These are phyloP conservation scores for Gonatopus flavifemur DNA, from an alignment of 1,140 invertebrate genomes.

Conservation along the genomic window DNA sequence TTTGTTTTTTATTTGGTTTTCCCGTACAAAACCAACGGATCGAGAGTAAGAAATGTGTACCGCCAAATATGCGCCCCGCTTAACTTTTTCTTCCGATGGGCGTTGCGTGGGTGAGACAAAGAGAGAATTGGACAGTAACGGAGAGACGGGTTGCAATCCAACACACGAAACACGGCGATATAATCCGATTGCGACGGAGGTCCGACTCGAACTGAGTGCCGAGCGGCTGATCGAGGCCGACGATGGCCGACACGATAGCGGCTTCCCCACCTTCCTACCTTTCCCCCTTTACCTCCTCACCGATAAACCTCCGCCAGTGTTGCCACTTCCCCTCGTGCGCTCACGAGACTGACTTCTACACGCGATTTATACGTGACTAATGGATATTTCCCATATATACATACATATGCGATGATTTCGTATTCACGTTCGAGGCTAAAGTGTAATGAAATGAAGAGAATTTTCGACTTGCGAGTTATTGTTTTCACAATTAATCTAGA, in stretches of 20 bases:
- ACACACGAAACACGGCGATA: slow-evolving; percentile 16
- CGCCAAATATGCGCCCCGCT: no score
- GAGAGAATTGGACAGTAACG: slow-evolving; percentile 21
- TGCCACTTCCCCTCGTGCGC: slow-evolving; percentile 6
- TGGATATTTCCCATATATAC: no score
- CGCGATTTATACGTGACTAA: no score
- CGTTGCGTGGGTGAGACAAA: slow-evolving; percentile 20
- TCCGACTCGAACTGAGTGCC: slow-evolving; percentile 47
- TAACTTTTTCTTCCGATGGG: no score
- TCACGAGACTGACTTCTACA: slow-evolving; percentile 7
- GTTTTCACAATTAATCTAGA: no score
- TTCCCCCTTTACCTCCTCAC: not conserved
- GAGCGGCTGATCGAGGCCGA: slow-evolving; percentile 39
- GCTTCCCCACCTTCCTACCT: slow-evolving; percentile 12
- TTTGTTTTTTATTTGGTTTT: no score
- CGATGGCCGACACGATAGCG: slow-evolving; percentile 26
- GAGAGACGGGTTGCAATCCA: slow-evolving; percentile 29
- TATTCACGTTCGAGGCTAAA: no score
- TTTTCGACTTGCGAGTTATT: no score
- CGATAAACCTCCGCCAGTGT: not conserved
- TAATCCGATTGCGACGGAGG: slow-evolving; percentile 38
- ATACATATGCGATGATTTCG: no score
- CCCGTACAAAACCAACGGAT: no score
- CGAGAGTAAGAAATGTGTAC: no score
- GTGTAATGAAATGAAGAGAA: no score